Evolutionary conservation across 2,113 vertebrate genomes (phyloP).

Genomic region (Cavia porcellus): DNA sequence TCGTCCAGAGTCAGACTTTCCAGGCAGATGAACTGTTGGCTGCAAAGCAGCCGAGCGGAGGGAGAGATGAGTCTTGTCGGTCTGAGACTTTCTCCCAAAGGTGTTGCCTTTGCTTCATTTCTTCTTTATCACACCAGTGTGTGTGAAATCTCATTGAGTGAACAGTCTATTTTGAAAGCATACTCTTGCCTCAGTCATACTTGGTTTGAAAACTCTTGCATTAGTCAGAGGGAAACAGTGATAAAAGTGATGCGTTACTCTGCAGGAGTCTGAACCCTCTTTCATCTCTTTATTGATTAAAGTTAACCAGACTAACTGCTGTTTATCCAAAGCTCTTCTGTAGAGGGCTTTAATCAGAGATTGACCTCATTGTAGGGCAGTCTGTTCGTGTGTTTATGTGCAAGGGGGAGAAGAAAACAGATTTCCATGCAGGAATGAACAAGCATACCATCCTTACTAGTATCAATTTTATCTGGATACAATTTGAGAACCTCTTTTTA

Average conservation of each 20-base stretch:
- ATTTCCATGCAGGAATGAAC: neutral
- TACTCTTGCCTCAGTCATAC: neutral
- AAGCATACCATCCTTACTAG: neutral
- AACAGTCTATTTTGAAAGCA: neutral
- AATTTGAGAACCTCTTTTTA: slow-evolving; percentile 20
- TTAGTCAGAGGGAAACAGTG: neutral
- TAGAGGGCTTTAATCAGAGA: neutral
- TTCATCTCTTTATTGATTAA: slow-evolving; percentile 46
- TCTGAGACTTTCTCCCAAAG: neutral
- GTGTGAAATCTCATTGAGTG: neutral
- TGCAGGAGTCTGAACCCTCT: accelerated
- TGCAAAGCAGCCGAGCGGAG: neutral
- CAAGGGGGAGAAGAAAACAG: neutral
- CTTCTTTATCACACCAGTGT: neutral
- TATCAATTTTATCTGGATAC: neutral
- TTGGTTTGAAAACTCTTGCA: slow-evolving; percentile 16
- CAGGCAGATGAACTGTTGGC: neutral
- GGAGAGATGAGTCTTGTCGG: accelerated
- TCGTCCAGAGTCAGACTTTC: neutral
- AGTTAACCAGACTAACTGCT: neutral
- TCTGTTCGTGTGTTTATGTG: neutral
- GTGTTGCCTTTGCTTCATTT: accelerated
- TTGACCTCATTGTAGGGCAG: neutral
- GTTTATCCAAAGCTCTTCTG: neutral
- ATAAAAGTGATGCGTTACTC: neutral